Evolutionary conservation across 1,140 invertebrate species (phyloP), one percentile per base, ranked within the genome.

Genomic region (Psix sp.): DNA sequence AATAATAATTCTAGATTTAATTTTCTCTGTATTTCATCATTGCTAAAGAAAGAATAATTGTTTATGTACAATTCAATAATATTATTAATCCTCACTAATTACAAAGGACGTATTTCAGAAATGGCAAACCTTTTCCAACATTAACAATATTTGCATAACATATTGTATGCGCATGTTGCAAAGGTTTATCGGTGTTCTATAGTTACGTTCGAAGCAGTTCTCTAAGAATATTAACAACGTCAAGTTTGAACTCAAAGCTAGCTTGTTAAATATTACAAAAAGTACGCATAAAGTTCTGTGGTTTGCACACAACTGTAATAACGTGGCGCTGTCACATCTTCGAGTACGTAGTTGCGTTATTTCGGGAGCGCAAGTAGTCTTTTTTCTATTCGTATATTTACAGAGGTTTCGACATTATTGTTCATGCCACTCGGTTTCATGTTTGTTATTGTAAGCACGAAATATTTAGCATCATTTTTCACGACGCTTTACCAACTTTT

Each of bases 231-330:
- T 62, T 70, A 62, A 60, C 49, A 49, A 57, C 49, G 49, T 62
- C 48, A 62, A 62, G 40, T 71, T 62, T 62, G 33, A 49, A 54
- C 67, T 57, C 49, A 56, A 62, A 71, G 67, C 43, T 49, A 29
- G 57, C 67, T 71, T 51, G 59, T 71, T 63, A 63, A 71, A 71
- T 71, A 63, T 63, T 62, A 43, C 51, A 71, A 63, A 57, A 71
- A 57, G 52, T 43, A 3, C 20, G 16, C 56, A 43, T 51, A 51
- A 71, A 56, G 49, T 71, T 71, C 18, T 62, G 67, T 21, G 57
- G 67, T 62, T 71, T 62, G 66, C 40, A 38, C 51, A 17, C 43
- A 71, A 71, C 57, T 62, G 56, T 54, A 71, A 71, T 71, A 54
- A 24, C 57, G 36, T 10, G 33, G 31, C 9, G 43, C 67, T 71